These are phyloP conservation scores for Clostera curtula DNA, from an alignment of 2,888 invertebrate species.

Conservation along the genomic window DNA sequence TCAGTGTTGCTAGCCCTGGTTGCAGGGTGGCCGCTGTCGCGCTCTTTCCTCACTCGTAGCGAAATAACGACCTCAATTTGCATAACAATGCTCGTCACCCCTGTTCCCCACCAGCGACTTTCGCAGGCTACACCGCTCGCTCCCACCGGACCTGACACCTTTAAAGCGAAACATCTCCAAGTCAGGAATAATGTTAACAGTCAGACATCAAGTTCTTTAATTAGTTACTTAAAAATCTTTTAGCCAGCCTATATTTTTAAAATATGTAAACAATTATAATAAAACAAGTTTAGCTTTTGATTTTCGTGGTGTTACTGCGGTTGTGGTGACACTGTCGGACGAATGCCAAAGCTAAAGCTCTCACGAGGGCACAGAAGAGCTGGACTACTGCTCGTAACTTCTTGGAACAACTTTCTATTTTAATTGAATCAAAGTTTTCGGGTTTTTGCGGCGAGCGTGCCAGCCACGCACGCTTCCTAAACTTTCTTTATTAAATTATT, in stretches of 20 bases:
- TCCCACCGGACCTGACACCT: constrained; percentile 63
- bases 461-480: constrained; percentile 70
- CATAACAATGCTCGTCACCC: constrained; percentile 74
- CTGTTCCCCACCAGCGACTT: constrained; percentile 67
- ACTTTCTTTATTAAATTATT: constrained; percentile 75
- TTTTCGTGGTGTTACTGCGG: constrained; percentile 35
- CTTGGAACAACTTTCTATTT: constrained; percentile 67
- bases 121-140: constrained; percentile 53
- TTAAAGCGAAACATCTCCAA: constrained; percentile 48
- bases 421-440: constrained; percentile 74
- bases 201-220: constrained; percentile 15
- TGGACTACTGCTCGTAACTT: constrained; percentile 54
- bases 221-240: constrained; percentile 9
- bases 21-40: constrained; percentile 59
- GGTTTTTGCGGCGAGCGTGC: constrained; percentile 71
- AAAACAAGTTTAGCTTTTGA: constrained; percentile 41
- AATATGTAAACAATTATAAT: no score
- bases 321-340: no score
- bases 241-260: no score
- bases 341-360: no score
- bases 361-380: no score
- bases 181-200: constrained; percentile 23
- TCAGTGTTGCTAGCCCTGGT: constrained; percentile 30
- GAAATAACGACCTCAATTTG: constrained; percentile 75
- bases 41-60: constrained; percentile 72